These are phyloP conservation scores for Euplagia quadripunctaria DNA, from an alignment of 2,888 invertebrate species.

Conservation along the genomic window DNA sequence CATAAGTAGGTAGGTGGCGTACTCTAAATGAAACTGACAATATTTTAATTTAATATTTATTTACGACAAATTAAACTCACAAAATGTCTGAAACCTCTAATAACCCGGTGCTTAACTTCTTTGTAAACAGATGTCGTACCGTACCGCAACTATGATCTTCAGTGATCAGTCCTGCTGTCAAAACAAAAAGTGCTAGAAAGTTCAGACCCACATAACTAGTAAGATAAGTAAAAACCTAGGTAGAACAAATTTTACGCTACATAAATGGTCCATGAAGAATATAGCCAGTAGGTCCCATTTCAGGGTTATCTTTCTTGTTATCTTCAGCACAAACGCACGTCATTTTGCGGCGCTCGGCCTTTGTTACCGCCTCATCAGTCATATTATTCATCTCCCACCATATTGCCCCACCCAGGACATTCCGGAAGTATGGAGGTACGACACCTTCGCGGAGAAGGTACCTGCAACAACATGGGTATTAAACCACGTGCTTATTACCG, in stretches of 20 bases:
- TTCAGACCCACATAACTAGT: neutral
- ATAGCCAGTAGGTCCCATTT: conserved; percentile 4
- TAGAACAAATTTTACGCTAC: neutral
- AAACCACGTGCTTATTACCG: neutral
- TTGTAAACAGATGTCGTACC: no score
- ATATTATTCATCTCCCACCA: conserved; percentile 79
- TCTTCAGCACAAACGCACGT: conserved; percentile 66
- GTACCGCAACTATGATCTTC: no score
- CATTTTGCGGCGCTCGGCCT: conserved; percentile 67
- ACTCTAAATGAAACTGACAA: no score
- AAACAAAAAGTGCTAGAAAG: neutral
- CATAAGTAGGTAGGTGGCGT: no score
- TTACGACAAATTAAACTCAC: no score
- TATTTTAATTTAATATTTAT: no score
- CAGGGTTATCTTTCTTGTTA: conserved; percentile 16
- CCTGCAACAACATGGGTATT: conserved; percentile 26
- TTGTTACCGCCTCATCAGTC: conserved; percentile 65
- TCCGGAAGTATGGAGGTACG: conserved; percentile 80
- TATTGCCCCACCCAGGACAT: conserved; percentile 79
- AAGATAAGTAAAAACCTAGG: neutral
- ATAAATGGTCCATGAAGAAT: conserved; percentile 7
- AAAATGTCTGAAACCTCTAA: no score
- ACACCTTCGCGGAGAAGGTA: conserved; percentile 71
- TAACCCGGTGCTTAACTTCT: no score
- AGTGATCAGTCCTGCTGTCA: neutral